A percentile compares a stretch with the other conserved stretches of the same genome.
Evolutionary conservation across 2,113 vertebrate genomes (phyloP).

Genomic region (Nothocercus julius): DNA sequence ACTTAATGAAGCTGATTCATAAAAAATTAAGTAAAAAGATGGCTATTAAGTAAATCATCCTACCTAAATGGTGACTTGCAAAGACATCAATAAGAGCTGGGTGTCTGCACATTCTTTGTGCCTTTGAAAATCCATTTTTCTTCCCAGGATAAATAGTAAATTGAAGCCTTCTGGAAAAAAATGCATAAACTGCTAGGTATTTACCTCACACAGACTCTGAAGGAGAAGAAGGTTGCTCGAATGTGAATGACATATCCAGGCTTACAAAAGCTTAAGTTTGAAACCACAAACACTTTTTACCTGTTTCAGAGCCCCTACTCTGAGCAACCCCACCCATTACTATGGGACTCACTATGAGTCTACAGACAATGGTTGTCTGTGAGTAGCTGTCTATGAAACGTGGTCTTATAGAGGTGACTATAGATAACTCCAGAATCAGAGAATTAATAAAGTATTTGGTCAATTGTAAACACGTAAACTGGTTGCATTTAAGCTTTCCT

Average conservation of each 20-base stretch:
- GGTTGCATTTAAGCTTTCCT: neutral
- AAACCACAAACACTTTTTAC: slow-evolving; percentile 6
- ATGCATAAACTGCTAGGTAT: neutral
- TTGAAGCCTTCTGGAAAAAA: neutral
- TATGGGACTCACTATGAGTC: neutral
- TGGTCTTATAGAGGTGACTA: neutral
- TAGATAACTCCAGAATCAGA: neutral
- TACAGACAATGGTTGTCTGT: neutral
- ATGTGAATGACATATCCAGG: neutral
- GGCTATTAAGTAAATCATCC: neutral
- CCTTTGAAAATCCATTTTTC: slow-evolving; percentile 33
- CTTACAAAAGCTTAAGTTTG: neutral
- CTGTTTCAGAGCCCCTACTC: neutral
- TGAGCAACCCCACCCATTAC: neutral
- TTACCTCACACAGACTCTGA: neutral
- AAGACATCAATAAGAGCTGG: neutral
- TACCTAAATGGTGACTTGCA: neutral
- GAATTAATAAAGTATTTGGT: neutral
- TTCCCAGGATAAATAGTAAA: slow-evolving; percentile 15
- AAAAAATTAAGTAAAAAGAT: slow-evolving; percentile 6
- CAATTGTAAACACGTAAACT: neutral
- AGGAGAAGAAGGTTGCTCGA: neutral
- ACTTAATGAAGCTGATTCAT: neutral
- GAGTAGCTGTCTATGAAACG: no score
- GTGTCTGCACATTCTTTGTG: accelerated